Evolutionary conservation across 2,113 vertebrate genomes (phyloP).

Genomic region (Lophura nycthemera): DNA sequence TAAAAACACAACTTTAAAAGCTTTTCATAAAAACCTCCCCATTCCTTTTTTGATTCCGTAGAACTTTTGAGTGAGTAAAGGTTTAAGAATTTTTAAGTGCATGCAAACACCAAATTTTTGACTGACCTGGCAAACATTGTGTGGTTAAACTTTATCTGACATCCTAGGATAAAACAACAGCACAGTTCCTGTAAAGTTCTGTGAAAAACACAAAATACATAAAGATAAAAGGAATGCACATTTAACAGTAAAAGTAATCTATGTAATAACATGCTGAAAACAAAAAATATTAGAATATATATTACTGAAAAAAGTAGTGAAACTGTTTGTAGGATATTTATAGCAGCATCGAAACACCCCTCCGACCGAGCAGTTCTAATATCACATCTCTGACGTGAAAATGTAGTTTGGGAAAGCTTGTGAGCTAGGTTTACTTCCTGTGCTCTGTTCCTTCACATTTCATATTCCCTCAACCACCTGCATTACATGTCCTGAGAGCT

Average conservation of each 20-base stretch:
- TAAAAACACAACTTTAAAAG: neutral
- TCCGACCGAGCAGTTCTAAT: neutral
- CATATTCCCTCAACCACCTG: neutral
- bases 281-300: neutral
- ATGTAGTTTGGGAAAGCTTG: neutral
- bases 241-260: neutral
- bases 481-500: neutral
- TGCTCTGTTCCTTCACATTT: neutral
- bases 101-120: neutral
- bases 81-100: neutral
- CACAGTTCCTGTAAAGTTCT: slow-evolving; percentile 82
- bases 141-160: slow-evolving; percentile 78
- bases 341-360: neutral
- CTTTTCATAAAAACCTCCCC: neutral
- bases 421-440: neutral
- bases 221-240: neutral
- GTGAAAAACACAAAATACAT: neutral
- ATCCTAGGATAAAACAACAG: slow-evolving; percentile 85
- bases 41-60: neutral
- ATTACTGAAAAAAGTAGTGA: neutral
- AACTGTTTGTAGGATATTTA: neutral
- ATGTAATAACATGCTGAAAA: neutral
- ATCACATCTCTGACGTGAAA: neutral
- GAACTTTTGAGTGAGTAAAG: neutral
- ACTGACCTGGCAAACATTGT: slow-evolving; percentile 82